phyloP scores from a whole-genome alignment of 2,797 vertebrate species.

The Peromyscus nudipes region DNA sequence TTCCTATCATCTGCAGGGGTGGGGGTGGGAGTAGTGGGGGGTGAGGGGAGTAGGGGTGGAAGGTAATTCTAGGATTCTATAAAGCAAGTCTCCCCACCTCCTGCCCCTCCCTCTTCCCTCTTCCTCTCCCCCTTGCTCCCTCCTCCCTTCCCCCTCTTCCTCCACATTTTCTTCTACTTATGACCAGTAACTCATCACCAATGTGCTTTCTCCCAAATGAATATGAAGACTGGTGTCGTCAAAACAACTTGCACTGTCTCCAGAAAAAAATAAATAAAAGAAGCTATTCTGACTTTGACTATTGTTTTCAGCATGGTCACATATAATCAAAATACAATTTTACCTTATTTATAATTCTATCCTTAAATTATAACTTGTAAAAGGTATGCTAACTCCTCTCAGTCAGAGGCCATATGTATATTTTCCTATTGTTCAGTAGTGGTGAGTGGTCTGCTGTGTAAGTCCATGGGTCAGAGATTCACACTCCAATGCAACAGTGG shows the following conservation, averaged over 20 bases:
- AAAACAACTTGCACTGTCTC: not conserved
- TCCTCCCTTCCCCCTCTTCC: no score
- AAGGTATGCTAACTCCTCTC: not conserved
- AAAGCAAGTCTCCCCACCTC: not conserved
- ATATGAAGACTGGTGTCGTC: not conserved
- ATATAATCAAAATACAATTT: not conserved
- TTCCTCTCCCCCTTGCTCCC: rapidly evolving
- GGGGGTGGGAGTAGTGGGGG: no score
- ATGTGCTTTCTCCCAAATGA: not conserved
- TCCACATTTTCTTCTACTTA: not conserved
- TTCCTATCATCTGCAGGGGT: no score
- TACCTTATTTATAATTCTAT: not conserved
- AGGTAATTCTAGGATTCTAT: not conserved
- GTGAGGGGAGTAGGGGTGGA: not conserved
- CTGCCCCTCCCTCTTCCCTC: rapidly evolving
- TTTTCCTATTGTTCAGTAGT: not conserved
- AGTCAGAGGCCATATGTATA: not conserved
- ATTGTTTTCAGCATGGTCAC: not conserved
- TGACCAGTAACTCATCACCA: not conserved
- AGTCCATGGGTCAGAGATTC: not conserved
- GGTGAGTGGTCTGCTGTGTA: not conserved
- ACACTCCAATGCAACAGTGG: not conserved
- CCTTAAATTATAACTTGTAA: not conserved
- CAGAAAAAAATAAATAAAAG: not conserved
- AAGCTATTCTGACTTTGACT: not conserved